These are phyloP conservation scores for Theonella swinhoei DNA, from an alignment of 37 sponge, comb jelly and placozoan genomes.

Conservation along the genomic window DNA sequence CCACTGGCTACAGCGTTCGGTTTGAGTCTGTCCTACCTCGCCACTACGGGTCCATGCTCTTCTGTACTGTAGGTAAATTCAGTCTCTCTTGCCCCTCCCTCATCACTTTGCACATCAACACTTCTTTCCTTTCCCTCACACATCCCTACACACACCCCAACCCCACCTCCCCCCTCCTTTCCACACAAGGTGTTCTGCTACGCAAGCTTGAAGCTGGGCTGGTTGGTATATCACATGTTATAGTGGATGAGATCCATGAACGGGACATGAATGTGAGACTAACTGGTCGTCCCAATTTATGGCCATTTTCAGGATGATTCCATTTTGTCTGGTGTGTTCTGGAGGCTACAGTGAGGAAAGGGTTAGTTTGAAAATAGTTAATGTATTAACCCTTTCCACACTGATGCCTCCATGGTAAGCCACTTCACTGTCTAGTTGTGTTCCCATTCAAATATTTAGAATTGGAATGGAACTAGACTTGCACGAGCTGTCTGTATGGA, in stretches of 20 bases:
- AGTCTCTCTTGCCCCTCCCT: background rate
- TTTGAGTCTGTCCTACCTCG: slow-evolving; percentile 70
- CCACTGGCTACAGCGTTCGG: slow-evolving; percentile 67
- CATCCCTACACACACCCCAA: background rate
- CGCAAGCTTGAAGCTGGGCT: slow-evolving; percentile 70
- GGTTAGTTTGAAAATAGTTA: slow-evolving; percentile 1
- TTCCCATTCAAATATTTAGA: background rate
- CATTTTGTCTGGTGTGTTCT: background rate
- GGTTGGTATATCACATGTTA: slow-evolving; percentile 73
- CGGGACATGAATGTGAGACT: slow-evolving; percentile 71
- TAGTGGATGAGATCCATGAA: slow-evolving; percentile 86
- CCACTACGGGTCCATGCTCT: slow-evolving; percentile 72
- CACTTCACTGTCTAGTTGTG: background rate
- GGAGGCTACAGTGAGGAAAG: background rate
- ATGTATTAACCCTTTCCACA: background rate
- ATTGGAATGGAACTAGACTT: background rate
- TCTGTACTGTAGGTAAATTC: slow-evolving; percentile 76
- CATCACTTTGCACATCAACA: background rate
- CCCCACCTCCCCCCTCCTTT: background rate
- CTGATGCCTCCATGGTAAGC: background rate
- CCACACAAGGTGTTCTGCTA: slow-evolving; percentile 42
- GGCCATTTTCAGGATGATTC: background rate
- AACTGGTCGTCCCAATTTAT: background rate
- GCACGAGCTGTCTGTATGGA: background rate
- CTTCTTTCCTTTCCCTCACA: background rate